phyloP scores from a whole-genome alignment of 2,113 vertebrate species.

The Entomyzon cyanotis region DNA sequence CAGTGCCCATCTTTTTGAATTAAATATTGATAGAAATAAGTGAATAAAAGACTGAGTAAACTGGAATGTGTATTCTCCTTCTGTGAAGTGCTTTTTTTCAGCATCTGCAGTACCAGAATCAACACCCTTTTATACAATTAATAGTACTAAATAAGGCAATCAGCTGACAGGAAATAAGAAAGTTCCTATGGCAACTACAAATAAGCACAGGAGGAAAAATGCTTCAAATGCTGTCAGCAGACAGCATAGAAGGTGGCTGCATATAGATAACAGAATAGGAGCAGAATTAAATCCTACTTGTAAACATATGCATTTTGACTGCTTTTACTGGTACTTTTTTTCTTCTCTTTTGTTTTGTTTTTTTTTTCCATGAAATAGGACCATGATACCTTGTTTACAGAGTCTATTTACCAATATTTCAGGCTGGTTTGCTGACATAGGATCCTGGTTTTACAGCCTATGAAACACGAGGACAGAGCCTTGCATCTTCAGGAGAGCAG shows the following conservation, averaged over 20 bases:
- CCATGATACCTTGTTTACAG: not conserved
- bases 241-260: not conserved
- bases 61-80: conserved; percentile 2
- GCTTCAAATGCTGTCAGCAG: conserved; percentile 20
- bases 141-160: conserved; percentile 33
- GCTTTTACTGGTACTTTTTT: not conserved
- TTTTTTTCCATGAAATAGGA: not conserved
- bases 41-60: conserved; percentile 19
- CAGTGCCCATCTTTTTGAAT: not conserved
- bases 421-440: not conserved
- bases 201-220: conserved; percentile 53
- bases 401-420: not conserved
- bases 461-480: not conserved
- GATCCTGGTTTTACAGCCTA: not conserved
- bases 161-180: conserved; percentile 66
- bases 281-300: not conserved
- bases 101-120: conserved; percentile 10
- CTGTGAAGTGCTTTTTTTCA: not conserved
- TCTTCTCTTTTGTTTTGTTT: not conserved
- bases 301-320: not conserved
- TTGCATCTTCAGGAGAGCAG: not conserved
- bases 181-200: conserved; percentile 72
- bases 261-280: not conserved
- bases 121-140: conserved; percentile 52
- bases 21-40: conserved; percentile 35